Evolutionary conservation across 2,113 vertebrate species (phyloP).

Genomic region (Misgurnus mizolepis): DNA sequence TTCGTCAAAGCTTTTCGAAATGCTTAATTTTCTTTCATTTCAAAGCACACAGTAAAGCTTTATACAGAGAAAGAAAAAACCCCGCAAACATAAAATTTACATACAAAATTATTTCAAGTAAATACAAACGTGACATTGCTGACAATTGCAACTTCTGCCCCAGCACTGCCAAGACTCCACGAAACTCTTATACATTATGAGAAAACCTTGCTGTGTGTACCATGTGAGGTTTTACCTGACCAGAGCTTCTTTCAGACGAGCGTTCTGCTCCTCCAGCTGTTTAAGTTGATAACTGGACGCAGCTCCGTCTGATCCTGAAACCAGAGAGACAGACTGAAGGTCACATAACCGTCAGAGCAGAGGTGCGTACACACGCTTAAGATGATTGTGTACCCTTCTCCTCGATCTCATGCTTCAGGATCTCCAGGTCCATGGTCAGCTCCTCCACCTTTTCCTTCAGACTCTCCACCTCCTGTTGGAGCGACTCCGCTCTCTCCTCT

Average conservation of each 20-base stretch:
- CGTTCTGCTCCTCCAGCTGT: slow-evolving; percentile 93
- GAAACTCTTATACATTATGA: too few relatives aligned
- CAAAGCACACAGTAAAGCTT: too few relatives aligned
- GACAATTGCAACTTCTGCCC: too few relatives aligned
- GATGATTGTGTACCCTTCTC: slow-evolving; percentile 83
- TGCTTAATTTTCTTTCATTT: too few relatives aligned
- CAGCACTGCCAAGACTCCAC: too few relatives aligned
- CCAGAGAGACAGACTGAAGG: background rate
- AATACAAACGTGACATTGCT: too few relatives aligned
- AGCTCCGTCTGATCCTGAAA: slow-evolving; percentile 89
- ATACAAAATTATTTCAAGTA: too few relatives aligned
- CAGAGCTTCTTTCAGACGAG: slow-evolving; percentile 90
- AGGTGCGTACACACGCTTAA: background rate
- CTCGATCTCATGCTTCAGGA: slow-evolving; percentile 94
- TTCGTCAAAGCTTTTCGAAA: too few relatives aligned
- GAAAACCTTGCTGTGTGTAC: too few relatives aligned
- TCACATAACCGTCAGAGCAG: background rate
- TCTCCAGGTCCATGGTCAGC: slow-evolving; percentile 94
- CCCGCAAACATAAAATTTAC: too few relatives aligned
- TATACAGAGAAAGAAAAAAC: too few relatives aligned
- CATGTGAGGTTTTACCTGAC: slow-evolving; percentile 78
- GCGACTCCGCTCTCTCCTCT: slow-evolving; percentile 90
- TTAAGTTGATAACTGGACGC: slow-evolving; percentile 97
- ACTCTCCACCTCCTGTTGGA: slow-evolving; percentile 94
- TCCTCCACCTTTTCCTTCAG: slow-evolving; percentile 92